Evolutionary conservation across 2,888 invertebrate species (phyloP).

Genomic region (Lymantria dispar): DNA sequence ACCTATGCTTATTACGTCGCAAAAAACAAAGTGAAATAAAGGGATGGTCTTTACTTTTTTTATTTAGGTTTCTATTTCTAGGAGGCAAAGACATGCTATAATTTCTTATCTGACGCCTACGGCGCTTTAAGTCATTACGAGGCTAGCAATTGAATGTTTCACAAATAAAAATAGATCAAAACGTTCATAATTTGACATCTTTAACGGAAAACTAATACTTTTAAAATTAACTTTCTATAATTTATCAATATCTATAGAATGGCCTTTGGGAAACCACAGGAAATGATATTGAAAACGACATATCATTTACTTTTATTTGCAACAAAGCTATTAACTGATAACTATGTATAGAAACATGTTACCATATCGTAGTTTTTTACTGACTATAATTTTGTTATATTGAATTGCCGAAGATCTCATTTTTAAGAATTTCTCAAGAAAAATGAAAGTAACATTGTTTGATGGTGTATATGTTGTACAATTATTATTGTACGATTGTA

Average conservation of each 20-base stretch:
- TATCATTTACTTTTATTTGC: slow-evolving; percentile 46
- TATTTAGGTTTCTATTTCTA: slow-evolving; percentile 35
- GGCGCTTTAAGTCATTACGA: slow-evolving; percentile 54
- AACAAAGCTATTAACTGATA: slow-evolving; percentile 35
- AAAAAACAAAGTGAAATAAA: no score
- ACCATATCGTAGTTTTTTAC: slow-evolving; percentile 23
- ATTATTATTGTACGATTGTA: no score
- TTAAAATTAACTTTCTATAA: slow-evolving; percentile 75
- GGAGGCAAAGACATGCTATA: slow-evolving; percentile 47
- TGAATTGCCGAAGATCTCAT: slow-evolving; percentile 4
- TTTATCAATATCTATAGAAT: slow-evolving; percentile 46
- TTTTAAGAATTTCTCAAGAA: slow-evolving; percentile 7
- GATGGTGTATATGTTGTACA: no score
- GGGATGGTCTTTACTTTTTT: no score
- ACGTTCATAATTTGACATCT: slow-evolving; percentile 19
- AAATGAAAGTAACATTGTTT: slow-evolving; percentile 11
- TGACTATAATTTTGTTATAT: slow-evolving; percentile 14
- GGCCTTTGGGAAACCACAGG: slow-evolving; percentile 74
- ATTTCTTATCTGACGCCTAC: slow-evolving; percentile 49
- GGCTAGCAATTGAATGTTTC: slow-evolving; percentile 70
- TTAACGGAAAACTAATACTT: slow-evolving; percentile 67
- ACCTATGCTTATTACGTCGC: no score
- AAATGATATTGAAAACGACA: slow-evolving; percentile 51
- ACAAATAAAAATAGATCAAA: slow-evolving; percentile 68
- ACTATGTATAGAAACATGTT: slow-evolving; percentile 11